Evolutionary conservation across 2,113 vertebrate genomes (phyloP).

Genomic region (Pelobates fuscus): DNA sequence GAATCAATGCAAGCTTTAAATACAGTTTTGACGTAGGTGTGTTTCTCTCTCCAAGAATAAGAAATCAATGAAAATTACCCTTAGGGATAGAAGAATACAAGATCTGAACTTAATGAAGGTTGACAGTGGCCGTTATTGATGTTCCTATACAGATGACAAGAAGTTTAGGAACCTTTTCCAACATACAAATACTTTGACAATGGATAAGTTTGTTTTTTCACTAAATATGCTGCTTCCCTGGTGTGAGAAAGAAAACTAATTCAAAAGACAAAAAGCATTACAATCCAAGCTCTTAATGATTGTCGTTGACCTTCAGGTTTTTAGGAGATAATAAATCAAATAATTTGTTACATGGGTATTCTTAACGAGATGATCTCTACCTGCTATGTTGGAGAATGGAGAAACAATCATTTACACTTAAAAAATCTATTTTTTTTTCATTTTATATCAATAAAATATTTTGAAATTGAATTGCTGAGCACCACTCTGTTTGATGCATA

Average conservation of each 20-base stretch:
- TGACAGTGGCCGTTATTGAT: conserved; percentile 71
- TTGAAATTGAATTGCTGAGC: no score
- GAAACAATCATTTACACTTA: no score
- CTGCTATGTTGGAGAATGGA: no score
- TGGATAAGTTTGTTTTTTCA: conserved; percentile 53
- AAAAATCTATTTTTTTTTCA: no score
- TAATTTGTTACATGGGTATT: no score
- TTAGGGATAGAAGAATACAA: conserved; percentile 58
- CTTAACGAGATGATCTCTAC: no score
- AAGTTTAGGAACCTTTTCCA: conserved; percentile 55
- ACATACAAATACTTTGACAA: conserved; percentile 54
- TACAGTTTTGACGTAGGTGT: conserved; percentile 49
- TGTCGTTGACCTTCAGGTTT: not conserved
- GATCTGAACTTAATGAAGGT: conserved; percentile 65
- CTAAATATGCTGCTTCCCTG: not conserved
- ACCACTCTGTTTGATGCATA: no score
- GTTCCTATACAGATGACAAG: conserved; percentile 65
- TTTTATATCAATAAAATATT: no score
- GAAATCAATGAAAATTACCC: conserved; percentile 64
- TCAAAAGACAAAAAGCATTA: not conserved
- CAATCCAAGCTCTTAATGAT: not conserved
- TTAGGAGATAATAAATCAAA: not conserved
- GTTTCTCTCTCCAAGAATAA: conserved; percentile 60
- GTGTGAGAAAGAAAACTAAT: not conserved
- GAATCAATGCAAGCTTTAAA: conserved; percentile 55